A percentile compares a stretch with the other conserved stretches of the same genome.
These are phyloP conservation scores for Pseudolaguvia tuberculata DNA, from an alignment of 2,113 vertebrate species.

Conservation along the genomic window DNA sequence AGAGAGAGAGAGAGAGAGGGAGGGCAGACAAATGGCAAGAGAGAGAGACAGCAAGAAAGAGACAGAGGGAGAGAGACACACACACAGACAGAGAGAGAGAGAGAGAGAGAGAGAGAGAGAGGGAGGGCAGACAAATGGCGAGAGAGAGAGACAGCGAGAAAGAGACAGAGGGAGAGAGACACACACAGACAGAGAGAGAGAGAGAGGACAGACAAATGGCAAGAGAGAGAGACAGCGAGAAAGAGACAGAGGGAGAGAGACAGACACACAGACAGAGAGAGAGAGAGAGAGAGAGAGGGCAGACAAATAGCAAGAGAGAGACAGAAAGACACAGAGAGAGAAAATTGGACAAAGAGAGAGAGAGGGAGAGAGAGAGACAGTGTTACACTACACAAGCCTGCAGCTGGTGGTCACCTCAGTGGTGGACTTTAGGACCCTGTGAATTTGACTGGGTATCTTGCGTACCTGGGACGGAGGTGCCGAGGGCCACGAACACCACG, in stretches of 20 bases:
- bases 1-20: neutral
- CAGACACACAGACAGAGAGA: neutral
- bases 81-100: too few relatives aligned
- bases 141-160: neutral
- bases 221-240: too few relatives aligned
- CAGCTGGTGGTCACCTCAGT: neutral
- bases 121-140: too few relatives aligned
- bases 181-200: neutral
- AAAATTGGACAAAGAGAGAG: neutral
- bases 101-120: neutral
- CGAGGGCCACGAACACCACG: conserved; percentile 89
- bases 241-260: neutral
- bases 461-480: conserved; percentile 91
- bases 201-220: too few relatives aligned
- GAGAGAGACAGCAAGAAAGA: too few relatives aligned
- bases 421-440: conserved; percentile 3
- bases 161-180: neutral
- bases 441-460: neutral
- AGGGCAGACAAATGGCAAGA: neutral
- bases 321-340: neutral
- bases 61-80: too few relatives aligned
- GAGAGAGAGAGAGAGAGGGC: neutral
- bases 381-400: neutral
- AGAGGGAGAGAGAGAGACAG: neutral
- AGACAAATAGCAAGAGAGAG: too few relatives aligned